These are phyloP conservation scores for Elaphurus davidianus DNA, from an alignment of 2,113 vertebrate species.

Conservation along the genomic window DNA sequence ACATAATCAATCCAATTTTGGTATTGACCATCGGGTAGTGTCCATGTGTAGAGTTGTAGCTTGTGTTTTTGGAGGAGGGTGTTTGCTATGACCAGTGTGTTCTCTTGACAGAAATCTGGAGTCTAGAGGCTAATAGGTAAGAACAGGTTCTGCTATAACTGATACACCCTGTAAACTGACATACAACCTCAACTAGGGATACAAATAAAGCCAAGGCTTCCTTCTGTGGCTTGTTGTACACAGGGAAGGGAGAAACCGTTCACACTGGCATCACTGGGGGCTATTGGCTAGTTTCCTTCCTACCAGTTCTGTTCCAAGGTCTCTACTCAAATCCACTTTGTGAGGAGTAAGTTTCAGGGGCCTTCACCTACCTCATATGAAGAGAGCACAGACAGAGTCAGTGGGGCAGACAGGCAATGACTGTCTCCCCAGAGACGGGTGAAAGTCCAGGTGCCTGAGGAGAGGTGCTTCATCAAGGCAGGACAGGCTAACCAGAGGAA, in stretches of 20 bases:
- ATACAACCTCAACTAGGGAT: rapidly evolving
- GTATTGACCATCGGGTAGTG: neutral
- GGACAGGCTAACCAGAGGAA: neutral
- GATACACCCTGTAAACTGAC: neutral
- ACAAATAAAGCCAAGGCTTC: neutral
- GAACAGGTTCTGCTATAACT: neutral
- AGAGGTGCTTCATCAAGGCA: rapidly evolving
- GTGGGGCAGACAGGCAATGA: rapidly evolving
- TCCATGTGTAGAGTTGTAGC: neutral
- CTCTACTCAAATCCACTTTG: neutral
- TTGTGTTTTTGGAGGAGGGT: neutral
- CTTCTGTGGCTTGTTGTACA: neutral
- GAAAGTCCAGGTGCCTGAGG: neutral
- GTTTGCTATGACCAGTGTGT: neutral
- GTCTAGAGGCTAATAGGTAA: neutral
- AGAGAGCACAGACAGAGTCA: neutral
- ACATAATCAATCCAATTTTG: neutral
- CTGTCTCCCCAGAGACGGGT: no score
- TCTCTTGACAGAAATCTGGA: neutral
- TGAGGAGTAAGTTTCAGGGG: neutral
- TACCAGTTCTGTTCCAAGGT: neutral
- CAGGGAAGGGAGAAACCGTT: rapidly evolving
- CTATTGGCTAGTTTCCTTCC: neutral
- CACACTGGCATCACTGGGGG: neutral
- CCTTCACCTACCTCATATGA: neutral